phyloP scores from a whole-genome alignment of 2,888 invertebrate genomes.

The Hemithea aestivaria region DNA sequence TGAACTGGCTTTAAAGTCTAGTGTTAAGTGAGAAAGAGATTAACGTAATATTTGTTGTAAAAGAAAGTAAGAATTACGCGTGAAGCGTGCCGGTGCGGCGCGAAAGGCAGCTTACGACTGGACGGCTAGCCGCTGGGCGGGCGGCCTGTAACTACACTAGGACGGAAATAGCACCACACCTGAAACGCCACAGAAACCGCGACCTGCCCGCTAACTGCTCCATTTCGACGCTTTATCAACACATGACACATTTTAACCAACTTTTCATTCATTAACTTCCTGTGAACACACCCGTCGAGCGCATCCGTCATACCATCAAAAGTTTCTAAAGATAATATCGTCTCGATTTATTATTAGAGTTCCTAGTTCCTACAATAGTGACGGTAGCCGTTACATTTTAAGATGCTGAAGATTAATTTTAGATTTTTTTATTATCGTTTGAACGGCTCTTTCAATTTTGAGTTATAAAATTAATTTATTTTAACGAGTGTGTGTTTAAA shows the following conservation, averaged over 20 bases:
- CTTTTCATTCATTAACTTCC: conserved; percentile 27
- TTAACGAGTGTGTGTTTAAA: conserved; percentile 24
- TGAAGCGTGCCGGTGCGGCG: conserved; percentile 38
- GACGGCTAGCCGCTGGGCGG: conserved; percentile 48
- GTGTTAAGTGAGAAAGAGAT: conserved; percentile 1
- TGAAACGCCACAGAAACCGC: conserved; percentile 59
- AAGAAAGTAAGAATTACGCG: conserved; percentile 12
- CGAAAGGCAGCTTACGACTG: conserved; percentile 51
- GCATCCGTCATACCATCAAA: background rate
- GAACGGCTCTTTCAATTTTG: conserved; percentile 22
- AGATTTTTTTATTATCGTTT: conserved; percentile 24
- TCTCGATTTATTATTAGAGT: conserved; percentile 2
- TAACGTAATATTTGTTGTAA: conserved; percentile 7
- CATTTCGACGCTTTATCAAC: conserved; percentile 59
- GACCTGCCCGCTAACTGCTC: conserved; percentile 54
- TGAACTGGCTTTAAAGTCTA: conserved; percentile 9
- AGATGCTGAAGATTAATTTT: conserved; percentile 24
- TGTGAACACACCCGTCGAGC: conserved; percentile 8
- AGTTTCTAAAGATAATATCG: background rate
- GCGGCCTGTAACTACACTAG: conserved; percentile 42
- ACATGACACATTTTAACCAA: conserved; percentile 44
- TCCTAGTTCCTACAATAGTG: conserved; percentile 15
- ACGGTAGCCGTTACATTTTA: conserved; percentile 16
- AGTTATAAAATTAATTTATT: conserved; percentile 26
- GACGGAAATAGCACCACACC: conserved; percentile 73